Evolutionary conservation across 2,888 invertebrate species (phyloP).

Genomic region (Dyspetes luteomarginatus): DNA sequence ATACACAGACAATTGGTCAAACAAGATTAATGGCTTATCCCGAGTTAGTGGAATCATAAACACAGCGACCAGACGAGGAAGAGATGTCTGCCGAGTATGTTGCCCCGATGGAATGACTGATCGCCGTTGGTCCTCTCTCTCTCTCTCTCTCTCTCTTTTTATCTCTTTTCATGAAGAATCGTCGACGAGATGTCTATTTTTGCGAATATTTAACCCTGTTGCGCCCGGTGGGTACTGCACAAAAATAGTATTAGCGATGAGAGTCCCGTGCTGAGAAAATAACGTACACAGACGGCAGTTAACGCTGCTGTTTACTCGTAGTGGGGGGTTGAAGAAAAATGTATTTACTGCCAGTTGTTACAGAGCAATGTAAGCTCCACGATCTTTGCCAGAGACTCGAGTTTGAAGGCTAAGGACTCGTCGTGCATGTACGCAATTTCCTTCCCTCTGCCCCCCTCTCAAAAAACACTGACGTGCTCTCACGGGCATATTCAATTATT

Average conservation of each 20-base stretch:
- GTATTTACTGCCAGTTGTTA: conserved; percentile 41
- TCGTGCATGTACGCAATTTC: conserved; percentile 11
- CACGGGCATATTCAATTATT: conserved; percentile 59
- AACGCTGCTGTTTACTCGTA: conserved; percentile 42
- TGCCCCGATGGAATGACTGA: conserved; percentile 62
- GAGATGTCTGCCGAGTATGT: conserved; percentile 52
- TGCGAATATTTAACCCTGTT: conserved; percentile 67
- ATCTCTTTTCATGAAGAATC: conserved; percentile 2
- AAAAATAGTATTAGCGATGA: conserved; percentile 63
- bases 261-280: conserved; percentile 20
- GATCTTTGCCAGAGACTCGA: conserved; percentile 40
- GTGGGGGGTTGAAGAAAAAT: conserved; percentile 37
- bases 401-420: conserved; percentile 58
- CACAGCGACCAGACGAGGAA: conserved; percentile 38
- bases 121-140: conserved; percentile 27
- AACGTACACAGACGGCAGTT: conserved; percentile 36
- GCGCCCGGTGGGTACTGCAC: conserved; percentile 63
- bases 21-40: conserved; percentile 48
- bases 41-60: conserved; percentile 44
- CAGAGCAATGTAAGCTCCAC: neutral
- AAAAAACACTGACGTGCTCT: neutral
- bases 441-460: neutral
- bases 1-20: conserved; percentile 41
- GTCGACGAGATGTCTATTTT: conserved; percentile 62
- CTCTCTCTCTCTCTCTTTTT: neutral